Conservation (phyloP, 2,113 vertebrate genomes). For the Formicarius rufipectus region DNA sequence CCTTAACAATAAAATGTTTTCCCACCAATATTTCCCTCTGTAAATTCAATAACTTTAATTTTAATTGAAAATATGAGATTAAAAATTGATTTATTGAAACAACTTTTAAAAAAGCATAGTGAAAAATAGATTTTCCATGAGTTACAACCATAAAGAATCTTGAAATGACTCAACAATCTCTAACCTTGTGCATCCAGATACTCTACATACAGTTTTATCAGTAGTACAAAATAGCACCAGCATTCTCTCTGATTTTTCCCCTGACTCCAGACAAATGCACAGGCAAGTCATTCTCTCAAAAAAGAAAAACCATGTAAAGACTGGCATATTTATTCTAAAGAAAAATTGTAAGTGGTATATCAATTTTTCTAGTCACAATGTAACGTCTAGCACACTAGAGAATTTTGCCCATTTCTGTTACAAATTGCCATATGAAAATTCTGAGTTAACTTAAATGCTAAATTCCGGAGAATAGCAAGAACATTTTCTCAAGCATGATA, state of each 20-base stretch:
- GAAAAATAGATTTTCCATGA: neutral
- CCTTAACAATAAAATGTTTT: neutral
- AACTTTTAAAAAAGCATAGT: rapidly evolving
- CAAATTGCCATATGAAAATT: neutral
- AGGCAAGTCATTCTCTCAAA: neutral
- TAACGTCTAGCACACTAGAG: neutral
- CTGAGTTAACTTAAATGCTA: neutral
- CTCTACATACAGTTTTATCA: neutral
- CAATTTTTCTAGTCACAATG: neutral
- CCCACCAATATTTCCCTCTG: neutral
- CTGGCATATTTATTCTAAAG: neutral
- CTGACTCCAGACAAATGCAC: neutral
- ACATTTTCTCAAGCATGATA: neutral
- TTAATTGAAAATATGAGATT: neutral
- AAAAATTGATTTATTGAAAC: neutral
- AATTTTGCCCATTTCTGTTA: neutral
- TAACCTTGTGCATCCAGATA: neutral
- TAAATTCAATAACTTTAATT: neutral
- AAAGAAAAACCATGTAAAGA: neutral
- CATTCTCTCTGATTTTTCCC: neutral
- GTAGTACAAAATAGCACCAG: neutral
- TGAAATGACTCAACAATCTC: neutral
- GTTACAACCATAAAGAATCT: neutral
- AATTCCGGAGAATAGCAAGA: neutral
- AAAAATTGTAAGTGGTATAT: neutral